A percentile compares a stretch with the other conserved stretches of the same genome.
These are phyloP conservation scores for Haemorhous mexicanus DNA, from an alignment of 2,113 vertebrate genomes.

Conservation along the genomic window DNA sequence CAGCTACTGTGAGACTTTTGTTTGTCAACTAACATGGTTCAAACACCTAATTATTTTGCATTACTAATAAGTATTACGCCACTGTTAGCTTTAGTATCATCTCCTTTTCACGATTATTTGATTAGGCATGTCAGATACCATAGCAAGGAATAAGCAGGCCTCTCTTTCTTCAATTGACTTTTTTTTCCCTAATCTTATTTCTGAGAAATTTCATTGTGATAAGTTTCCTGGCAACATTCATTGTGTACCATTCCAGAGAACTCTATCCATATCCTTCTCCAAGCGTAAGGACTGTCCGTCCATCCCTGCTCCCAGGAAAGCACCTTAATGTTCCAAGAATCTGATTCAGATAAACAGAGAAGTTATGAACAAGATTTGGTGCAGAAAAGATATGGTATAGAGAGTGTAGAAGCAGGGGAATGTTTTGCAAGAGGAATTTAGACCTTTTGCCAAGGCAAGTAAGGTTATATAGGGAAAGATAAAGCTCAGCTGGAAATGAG, in stretches of 20 bases:
- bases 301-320: background rate
- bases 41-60: background rate
- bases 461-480: background rate
- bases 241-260: background rate
- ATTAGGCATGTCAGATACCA: background rate
- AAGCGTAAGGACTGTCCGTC: background rate
- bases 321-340: background rate
- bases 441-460: background rate
- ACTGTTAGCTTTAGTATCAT: background rate
- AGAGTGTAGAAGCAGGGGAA: background rate
- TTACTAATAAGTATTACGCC: background rate
- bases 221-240: background rate
- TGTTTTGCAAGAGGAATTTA: background rate
- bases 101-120: background rate
- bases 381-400: background rate
- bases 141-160: background rate
- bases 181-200: background rate
- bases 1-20: background rate
- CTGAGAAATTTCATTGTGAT: background rate
- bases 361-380: background rate
- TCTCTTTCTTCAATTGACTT: background rate
- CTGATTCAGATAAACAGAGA: background rate
- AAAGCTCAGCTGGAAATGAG: background rate
- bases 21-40: background rate
- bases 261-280: background rate